These are phyloP conservation scores for Macrobrachium nipponense DNA, from an alignment of 1,140 invertebrate species.

Conservation along the genomic window DNA sequence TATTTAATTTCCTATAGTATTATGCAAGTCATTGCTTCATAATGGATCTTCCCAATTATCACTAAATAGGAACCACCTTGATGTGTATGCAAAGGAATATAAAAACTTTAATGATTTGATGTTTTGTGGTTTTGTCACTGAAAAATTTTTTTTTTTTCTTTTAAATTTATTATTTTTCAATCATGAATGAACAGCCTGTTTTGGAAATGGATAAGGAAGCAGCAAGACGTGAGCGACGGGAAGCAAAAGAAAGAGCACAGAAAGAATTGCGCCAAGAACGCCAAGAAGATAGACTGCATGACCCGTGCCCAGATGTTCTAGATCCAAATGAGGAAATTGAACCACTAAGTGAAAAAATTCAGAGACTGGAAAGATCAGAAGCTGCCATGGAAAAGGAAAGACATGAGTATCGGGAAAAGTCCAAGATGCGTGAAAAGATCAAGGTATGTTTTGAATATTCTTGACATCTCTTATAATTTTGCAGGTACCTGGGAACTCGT, in stretches of 20 bases:
- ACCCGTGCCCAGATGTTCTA: background rate
- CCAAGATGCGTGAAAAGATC: background rate
- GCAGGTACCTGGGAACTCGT: background rate
- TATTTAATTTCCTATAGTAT: too few species aligned
- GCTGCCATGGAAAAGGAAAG: background rate
- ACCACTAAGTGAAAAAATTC: background rate
- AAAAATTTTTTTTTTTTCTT: background rate
- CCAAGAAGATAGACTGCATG: conserved; percentile 27
- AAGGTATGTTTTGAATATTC: background rate
- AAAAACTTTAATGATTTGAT: too few species aligned
- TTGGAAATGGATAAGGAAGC: conserved; percentile 53
- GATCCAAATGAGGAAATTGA: background rate
- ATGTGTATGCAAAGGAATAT: too few species aligned
- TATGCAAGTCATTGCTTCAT: too few species aligned
- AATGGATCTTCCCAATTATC: too few species aligned
- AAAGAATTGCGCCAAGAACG: conserved; percentile 64
- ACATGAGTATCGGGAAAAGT: background rate
- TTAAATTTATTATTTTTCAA: background rate
- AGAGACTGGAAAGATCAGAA: background rate
- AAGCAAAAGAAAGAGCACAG: conserved; percentile 64
- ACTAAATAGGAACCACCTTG: too few species aligned
- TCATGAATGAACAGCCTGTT: conserved; percentile 43
- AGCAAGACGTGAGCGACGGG: conserved; percentile 58
- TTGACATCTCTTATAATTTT: too few species aligned
- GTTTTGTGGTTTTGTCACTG: too few species aligned